A percentile compares a stretch with the other conserved stretches of the same genome.
Conservation (phyloP, 2,113 vertebrate species). For the Chloropsis hardwickii region DNA sequence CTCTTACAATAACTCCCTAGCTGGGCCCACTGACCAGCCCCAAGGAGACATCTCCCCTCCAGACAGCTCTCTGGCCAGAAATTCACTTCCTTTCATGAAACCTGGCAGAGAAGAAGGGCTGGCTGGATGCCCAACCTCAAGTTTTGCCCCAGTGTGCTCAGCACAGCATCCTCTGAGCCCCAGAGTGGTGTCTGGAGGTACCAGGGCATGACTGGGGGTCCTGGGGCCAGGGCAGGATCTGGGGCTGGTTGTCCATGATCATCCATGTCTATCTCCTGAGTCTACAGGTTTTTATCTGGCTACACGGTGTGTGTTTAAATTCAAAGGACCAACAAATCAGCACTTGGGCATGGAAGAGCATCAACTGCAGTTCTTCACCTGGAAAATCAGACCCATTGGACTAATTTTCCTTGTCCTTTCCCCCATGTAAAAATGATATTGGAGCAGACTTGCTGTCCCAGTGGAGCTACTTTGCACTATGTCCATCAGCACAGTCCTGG, state of each 20-base stretch:
- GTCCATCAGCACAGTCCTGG: neutral
- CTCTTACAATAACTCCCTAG: neutral
- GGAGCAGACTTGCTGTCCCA: neutral
- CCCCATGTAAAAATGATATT: neutral
- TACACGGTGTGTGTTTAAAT: rapidly evolving
- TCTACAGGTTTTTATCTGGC: neutral
- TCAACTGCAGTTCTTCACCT: neutral
- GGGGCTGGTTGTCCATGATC: neutral
- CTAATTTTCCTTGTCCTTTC: neutral
- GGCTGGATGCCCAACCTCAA: neutral
- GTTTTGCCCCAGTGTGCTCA: neutral
- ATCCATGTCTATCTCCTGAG: neutral
- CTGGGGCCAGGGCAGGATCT: neutral
- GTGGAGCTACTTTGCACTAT: neutral
- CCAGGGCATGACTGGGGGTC: neutral
- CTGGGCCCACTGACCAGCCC: neutral
- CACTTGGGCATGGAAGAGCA: neutral
- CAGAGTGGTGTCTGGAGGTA: rapidly evolving
- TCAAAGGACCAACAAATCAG: neutral
- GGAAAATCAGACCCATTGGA: neutral
- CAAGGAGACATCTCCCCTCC: neutral
- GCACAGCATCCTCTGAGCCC: neutral
- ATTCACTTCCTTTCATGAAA: neutral
- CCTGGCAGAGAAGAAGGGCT: neutral
- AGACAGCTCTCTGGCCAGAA: neutral